Percentiles rank a stretch among this genome's conserved stretches.
Evolutionary conservation across 2,113 vertebrate species (phyloP).

Genomic region (Passer domesticus): DNA sequence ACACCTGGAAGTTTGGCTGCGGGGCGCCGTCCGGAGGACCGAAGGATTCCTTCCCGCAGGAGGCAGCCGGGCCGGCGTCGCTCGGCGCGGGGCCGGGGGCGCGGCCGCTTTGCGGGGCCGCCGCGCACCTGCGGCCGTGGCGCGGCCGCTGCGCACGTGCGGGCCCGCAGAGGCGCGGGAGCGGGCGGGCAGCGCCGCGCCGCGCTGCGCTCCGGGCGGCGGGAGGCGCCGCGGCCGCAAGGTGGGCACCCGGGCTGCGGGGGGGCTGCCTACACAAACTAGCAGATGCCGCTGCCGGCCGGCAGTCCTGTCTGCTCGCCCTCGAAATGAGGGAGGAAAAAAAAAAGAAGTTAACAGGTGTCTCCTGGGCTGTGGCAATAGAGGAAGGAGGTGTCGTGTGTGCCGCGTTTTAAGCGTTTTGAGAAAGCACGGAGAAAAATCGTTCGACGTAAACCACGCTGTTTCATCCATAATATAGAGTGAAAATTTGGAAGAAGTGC

Average conservation of each 20-base stretch:
- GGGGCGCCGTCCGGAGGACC: background rate
- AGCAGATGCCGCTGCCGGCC: no score
- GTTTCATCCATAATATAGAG: background rate
- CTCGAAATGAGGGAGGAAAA: no score
- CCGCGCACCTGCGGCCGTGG: no score
- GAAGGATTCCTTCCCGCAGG: background rate
- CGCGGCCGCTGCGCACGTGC: no score
- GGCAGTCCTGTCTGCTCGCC: no score
- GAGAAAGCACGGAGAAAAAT: background rate
- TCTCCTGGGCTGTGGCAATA: background rate
- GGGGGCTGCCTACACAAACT: no score
- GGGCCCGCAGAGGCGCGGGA: no score
- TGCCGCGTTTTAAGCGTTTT: background rate
- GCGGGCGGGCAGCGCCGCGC: no score
- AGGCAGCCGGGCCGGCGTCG: background rate
- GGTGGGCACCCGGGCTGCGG: no score
- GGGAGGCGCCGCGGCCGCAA: no score
- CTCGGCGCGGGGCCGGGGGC: background rate
- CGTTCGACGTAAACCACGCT: background rate
- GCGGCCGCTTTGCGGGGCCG: no score
- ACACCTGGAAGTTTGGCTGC: conserved; percentile 26
- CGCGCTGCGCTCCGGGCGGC: no score
- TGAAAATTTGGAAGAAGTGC: background rate
- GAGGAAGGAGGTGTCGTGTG: background rate
- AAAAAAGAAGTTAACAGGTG: conserved; percentile 69